Evolutionary conservation across 2,797 vertebrate genomes (phyloP).

Genomic region (Triplophysa yarkandensis): DNA sequence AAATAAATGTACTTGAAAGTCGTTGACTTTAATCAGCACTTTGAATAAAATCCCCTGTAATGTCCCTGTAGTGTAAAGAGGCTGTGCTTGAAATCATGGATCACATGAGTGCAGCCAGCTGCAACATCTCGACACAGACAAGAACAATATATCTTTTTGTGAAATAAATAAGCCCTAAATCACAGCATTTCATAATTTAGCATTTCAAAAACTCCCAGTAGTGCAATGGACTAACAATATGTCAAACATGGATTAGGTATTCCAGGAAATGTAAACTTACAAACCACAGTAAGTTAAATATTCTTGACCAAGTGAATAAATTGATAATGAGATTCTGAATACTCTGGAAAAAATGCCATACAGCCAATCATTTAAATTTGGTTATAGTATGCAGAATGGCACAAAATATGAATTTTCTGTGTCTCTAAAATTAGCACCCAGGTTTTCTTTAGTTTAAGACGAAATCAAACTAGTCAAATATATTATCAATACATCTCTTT

Average conservation of each 20-base stretch:
- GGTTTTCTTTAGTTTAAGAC: not conserved
- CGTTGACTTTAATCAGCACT: not conserved
- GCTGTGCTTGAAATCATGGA: not conserved
- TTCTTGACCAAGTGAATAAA: not conserved
- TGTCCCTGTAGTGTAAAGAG: not conserved
- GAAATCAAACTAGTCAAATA: not conserved
- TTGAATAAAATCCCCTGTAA: not conserved
- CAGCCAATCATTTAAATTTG: too few species aligned
- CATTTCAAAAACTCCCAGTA: not conserved
- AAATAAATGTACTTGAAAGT: not conserved
- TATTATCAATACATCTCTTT: not conserved
- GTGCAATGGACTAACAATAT: not conserved
- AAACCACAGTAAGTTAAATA: not conserved
- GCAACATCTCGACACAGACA: slow-evolving; percentile 1
- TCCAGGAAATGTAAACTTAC: too few species aligned
- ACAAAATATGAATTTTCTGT: not conserved
- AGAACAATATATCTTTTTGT: not conserved
- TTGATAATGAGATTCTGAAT: too few species aligned
- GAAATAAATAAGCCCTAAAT: slow-evolving; percentile 9
- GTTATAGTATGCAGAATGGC: not conserved
- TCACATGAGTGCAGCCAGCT: slow-evolving; percentile 32
- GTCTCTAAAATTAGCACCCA: not conserved
- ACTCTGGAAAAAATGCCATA: too few species aligned
- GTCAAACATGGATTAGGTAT: not conserved
- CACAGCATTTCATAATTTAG: not conserved